phyloP scores from a whole-genome alignment of 2,888 invertebrate species.

The Agonum fuliginosum region DNA sequence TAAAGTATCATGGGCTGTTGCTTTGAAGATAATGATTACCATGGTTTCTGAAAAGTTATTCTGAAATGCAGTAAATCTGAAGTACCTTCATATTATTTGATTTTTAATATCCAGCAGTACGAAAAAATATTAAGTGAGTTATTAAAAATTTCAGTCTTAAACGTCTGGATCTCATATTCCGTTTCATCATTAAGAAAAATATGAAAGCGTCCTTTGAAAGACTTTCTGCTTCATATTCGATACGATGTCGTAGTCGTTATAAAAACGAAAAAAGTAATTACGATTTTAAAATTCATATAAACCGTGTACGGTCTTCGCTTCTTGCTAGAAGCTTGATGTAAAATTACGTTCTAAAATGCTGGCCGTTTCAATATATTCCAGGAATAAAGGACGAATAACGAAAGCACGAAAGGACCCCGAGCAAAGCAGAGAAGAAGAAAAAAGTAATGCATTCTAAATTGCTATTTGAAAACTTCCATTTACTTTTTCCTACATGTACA shows the following conservation, averaged over 20 bases:
- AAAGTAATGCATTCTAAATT: conserved; percentile 56
- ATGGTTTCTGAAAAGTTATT: too few relatives aligned
- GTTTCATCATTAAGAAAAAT: conserved; percentile 26
- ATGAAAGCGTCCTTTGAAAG: conserved; percentile 23
- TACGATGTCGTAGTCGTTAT: not conserved
- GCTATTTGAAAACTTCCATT: conserved; percentile 47
- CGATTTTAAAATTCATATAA: conserved; percentile 54
- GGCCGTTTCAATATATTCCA: conserved; percentile 48
- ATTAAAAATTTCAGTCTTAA: too few relatives aligned
- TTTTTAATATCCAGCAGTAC: too few relatives aligned
- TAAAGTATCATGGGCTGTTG: too few relatives aligned
- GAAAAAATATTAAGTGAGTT: too few relatives aligned
- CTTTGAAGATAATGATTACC: too few relatives aligned
- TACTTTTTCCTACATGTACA: conserved; percentile 33
- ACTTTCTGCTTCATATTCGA: conserved; percentile 10
- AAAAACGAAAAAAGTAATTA: conserved; percentile 52
- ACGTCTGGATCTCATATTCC: too few relatives aligned
- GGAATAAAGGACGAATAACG: not conserved
- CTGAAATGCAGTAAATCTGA: too few relatives aligned
- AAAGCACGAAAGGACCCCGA: not conserved
- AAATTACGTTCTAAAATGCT: conserved; percentile 45
- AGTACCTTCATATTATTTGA: too few relatives aligned
- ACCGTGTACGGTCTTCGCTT: conserved; percentile 20
- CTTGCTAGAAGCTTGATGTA: conserved; percentile 50
- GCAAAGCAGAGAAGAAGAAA: conserved; percentile 23